Conservation (phyloP, 2,797 vertebrate genomes). For the Labeo calbasu region DNA sequence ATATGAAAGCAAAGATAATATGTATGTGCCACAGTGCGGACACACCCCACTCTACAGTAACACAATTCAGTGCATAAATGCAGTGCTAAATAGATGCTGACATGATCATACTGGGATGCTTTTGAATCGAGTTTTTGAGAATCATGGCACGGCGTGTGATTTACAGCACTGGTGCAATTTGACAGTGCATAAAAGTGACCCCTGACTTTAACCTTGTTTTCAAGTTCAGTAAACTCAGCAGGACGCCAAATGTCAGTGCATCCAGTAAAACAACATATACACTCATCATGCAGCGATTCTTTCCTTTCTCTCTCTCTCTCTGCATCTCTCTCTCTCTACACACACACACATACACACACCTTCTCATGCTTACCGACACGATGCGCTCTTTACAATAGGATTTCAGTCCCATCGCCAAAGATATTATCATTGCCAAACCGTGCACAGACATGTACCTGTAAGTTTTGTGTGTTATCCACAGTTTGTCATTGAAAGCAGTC, state of each 20-base stretch:
- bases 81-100: not conserved
- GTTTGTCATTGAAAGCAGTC: constrained; percentile 6
- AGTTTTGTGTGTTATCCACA: constrained; percentile 11
- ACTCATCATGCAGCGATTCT: constrained; percentile 43
- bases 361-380: constrained; percentile 13
- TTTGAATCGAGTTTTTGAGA: not conserved
- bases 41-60: constrained; percentile 13
- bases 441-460: constrained; percentile 30
- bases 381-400: constrained; percentile 1
- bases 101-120: not conserved
- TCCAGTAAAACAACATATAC: constrained; percentile 52
- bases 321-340: not conserved
- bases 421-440: constrained; percentile 20
- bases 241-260: constrained; percentile 60
- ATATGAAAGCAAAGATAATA: not conserved
- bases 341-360: not conserved
- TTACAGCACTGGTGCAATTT: constrained; percentile 18
- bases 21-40: constrained; percentile 2
- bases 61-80: not conserved
- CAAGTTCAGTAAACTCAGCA: constrained; percentile 63
- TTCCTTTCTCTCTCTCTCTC: constrained; percentile 33
- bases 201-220: constrained; percentile 56
- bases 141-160: not conserved
- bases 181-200: constrained; percentile 62
- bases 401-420: constrained; percentile 12